Conservation (phyloP, 2,888 invertebrate species). For the Volucella bombylans region DNA sequence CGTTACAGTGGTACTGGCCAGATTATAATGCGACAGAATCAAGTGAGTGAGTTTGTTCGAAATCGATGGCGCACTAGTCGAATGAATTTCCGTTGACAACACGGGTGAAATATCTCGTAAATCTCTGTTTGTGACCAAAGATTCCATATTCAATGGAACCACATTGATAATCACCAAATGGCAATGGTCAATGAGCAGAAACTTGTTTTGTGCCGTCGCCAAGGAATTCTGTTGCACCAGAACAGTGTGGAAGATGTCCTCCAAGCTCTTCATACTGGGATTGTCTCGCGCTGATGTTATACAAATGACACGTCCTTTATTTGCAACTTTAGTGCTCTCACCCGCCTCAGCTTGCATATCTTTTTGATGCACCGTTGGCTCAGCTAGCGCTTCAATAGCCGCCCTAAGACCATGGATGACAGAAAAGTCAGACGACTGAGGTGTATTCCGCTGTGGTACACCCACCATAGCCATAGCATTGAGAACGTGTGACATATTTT, state of each 20-base stretch:
- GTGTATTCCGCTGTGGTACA: conserved; percentile 86
- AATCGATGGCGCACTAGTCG: conserved; percentile 88
- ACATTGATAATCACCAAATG: conserved; percentile 95
- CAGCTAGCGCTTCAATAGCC: conserved; percentile 91
- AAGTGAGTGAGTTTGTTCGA: conserved; percentile 89
- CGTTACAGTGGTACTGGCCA: conserved; percentile 98
- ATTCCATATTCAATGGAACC: conserved; percentile 91
- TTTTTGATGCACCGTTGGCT: conserved; percentile 60
- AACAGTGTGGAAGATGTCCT: conserved; percentile 93
- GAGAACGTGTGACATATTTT: conserved; percentile 93
- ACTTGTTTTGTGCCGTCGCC: conserved; percentile 85
- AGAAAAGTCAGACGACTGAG: conserved; percentile 85
- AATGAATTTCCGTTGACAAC: conserved; percentile 91
- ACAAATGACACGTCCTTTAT: conserved; percentile 91
- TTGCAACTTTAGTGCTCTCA: conserved; percentile 75
- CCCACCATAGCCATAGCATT: conserved; percentile 93
- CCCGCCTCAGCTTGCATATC: conserved; percentile 46
- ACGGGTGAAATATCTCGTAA: conserved; percentile 88
- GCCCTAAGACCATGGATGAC: conserved; percentile 92
- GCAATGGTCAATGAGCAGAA: conserved; percentile 91
- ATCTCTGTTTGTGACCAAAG: conserved; percentile 89
- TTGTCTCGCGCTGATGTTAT: conserved; percentile 95
- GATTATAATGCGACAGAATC: conserved; percentile 92
- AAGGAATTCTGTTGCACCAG: conserved; percentile 91
- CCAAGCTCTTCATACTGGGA: conserved; percentile 91